Percentiles rank a stretch among this genome's conserved stretches.
Evolutionary conservation across 2,797 vertebrate genomes (phyloP).

Genomic region (Leucoraja ocellata): DNA sequence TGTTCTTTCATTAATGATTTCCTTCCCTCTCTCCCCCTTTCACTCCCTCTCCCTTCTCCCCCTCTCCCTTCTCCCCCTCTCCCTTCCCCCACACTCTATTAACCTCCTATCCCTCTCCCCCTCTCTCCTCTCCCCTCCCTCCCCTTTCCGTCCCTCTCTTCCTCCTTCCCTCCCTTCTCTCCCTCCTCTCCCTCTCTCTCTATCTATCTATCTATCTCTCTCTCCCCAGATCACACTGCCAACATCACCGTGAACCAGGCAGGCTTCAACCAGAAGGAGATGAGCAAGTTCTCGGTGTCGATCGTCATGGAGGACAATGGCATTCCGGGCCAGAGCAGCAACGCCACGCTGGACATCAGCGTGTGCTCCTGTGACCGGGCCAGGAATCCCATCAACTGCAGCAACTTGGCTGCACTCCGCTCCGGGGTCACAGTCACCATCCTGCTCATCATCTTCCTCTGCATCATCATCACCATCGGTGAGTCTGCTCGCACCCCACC

Average conservation of each 20-base stretch:
- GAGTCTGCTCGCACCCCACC: slow-evolving; percentile 43
- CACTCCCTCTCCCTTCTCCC: background rate
- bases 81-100: background rate
- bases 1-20: too few relatives aligned
- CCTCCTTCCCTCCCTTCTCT: background rate
- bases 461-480: slow-evolving; percentile 81
- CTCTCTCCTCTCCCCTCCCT: too few relatives aligned
- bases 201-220: background rate
- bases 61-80: too few relatives aligned
- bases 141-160: too few relatives aligned
- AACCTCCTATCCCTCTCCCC: background rate
- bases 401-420: slow-evolving; percentile 51
- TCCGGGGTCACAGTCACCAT: slow-evolving; percentile 71
- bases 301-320: slow-evolving; percentile 78
- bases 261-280: slow-evolving; percentile 69
- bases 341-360: slow-evolving; percentile 61
- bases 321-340: slow-evolving; percentile 60
- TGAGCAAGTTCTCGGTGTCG: slow-evolving; percentile 67
- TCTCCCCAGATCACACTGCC: slow-evolving; percentile 72
- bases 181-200: background rate
- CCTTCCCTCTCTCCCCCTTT: background rate
- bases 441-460: slow-evolving; percentile 78
- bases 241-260: slow-evolving; percentile 72
- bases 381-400: slow-evolving; percentile 64
- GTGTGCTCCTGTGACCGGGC: slow-evolving; percentile 73